Base-by-base conservation (phyloP, 2,113 vertebrate species). In the Sceloporus tristichus region DNA sequence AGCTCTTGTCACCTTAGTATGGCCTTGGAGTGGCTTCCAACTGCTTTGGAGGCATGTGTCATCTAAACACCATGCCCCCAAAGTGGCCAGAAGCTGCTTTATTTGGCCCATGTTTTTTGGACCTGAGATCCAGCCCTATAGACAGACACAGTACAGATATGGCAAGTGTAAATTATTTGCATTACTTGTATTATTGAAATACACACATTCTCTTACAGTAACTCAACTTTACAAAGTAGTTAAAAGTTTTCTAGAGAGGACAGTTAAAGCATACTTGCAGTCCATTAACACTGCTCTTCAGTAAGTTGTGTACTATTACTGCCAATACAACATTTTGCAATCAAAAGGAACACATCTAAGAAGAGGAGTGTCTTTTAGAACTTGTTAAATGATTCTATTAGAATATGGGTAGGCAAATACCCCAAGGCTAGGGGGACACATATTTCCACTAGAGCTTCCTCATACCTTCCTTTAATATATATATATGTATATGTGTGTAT, bases 361-460 rank as follows among this genome's bases (percentile, higher is more conserved):
- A 0, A 0, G n/a, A 1, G 19, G 14, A 62, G 5, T 62, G 19
- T 38, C 73, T 59, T n/a, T 38, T n/a, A 6, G 56, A 1, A 16
- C 11, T 62, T 34, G 34, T 74, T 85, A 85, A 75, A 70, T 56
- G 71, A 62, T n/a, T 42, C 18, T 62, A 8, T 81, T 23, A 11
- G 38, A 3, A 11, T 48, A 48, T 48, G 3, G 48, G 7, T 48
- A 48, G 48, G 48, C 48, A 48, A 48, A 48, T 48, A 48, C 48
- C 48, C 48, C 48, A 48, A 7, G 48, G 48, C 3, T 48, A 48
- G 48, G 48, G 48, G 3, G 4, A 48, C 48, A 48, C 48, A 48
- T 48, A 48, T 48, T n/a, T n/a, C n/a, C n/a, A n/a, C n/a, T n/a
- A n/a, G n/a, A n/a, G n/a, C n/a, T n/a, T n/a, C n/a, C n/a, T n/a